Conservation (phyloP, 1,140 invertebrate species). For the Phymastichus coffea region DNA sequence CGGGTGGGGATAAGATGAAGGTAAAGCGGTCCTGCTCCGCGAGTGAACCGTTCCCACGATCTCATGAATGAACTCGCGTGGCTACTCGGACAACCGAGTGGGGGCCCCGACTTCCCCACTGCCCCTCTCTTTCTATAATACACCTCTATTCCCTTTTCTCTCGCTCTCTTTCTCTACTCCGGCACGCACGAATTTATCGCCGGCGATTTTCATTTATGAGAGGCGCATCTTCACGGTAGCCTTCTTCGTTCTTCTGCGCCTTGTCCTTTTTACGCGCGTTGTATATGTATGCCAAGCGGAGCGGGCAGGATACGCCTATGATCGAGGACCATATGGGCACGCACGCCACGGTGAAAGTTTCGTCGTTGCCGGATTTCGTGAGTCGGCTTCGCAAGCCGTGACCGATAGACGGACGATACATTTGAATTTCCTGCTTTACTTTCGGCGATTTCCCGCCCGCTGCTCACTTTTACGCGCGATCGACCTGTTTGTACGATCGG, state of each 20-base stretch:
- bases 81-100: slow-evolving; percentile 39
- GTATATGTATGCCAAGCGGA: no score
- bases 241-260: background rate
- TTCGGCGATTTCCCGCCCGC: no score
- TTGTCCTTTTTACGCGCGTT: background rate
- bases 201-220: no score
- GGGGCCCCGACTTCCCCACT: slow-evolving; percentile 7
- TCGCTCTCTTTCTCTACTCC: background rate
- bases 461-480: no score
- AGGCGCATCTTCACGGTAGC: slow-evolving; percentile 31
- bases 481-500: no score
- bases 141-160: background rate
- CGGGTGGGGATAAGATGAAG: slow-evolving; percentile 23
- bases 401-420: no score
- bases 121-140: background rate
- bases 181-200: slow-evolving; percentile 12
- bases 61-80: slow-evolving; percentile 60
- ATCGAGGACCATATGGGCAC: no score
- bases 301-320: no score
- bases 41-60: slow-evolving; percentile 55
- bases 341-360: no score
- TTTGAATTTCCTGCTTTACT: no score
- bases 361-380: no score
- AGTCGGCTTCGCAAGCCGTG: no score
- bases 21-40: slow-evolving; percentile 39